Conservation (phyloP, 1,140 invertebrate genomes). For the Caenorhabditis remanei region DNA sequence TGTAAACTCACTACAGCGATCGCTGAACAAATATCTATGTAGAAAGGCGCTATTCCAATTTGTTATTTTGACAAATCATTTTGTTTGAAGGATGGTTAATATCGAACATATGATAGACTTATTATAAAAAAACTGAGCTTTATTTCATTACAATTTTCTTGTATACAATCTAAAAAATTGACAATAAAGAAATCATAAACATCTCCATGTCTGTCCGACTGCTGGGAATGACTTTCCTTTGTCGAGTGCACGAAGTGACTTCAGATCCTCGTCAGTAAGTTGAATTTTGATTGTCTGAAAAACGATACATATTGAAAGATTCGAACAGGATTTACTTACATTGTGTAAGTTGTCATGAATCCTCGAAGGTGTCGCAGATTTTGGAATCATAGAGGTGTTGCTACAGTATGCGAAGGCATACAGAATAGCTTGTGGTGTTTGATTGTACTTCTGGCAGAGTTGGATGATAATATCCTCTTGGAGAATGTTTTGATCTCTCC, state of each 20-base stretch:
- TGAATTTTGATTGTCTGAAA: background rate
- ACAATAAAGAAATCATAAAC: background rate
- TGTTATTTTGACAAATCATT: no score
- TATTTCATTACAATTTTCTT: no score
- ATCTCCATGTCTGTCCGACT: slow-evolving; percentile 32
- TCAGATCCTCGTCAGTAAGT: slow-evolving; percentile 54
- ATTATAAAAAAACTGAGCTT: no score
- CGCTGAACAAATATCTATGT: no score
- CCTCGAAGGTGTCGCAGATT: slow-evolving; percentile 71
- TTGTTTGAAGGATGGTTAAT: no score
- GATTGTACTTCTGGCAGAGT: slow-evolving; percentile 67
- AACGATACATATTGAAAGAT: background rate
- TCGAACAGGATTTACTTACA: background rate
- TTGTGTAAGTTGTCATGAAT: slow-evolving; percentile 70
- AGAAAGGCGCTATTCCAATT: no score
- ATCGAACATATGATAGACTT: no score
- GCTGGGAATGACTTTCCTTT: slow-evolving; percentile 43
- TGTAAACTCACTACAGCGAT: no score
- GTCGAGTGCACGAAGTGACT: slow-evolving; percentile 43
- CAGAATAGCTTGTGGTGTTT: slow-evolving; percentile 69
- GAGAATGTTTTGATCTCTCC: slow-evolving; percentile 70
- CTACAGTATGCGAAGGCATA: slow-evolving; percentile 71
- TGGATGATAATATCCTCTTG: slow-evolving; percentile 65
- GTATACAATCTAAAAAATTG: no score
- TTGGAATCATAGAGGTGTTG: slow-evolving; percentile 73